Conservation (phyloP, 2,888 invertebrate species). For the Flexamia atlantica region DNA sequence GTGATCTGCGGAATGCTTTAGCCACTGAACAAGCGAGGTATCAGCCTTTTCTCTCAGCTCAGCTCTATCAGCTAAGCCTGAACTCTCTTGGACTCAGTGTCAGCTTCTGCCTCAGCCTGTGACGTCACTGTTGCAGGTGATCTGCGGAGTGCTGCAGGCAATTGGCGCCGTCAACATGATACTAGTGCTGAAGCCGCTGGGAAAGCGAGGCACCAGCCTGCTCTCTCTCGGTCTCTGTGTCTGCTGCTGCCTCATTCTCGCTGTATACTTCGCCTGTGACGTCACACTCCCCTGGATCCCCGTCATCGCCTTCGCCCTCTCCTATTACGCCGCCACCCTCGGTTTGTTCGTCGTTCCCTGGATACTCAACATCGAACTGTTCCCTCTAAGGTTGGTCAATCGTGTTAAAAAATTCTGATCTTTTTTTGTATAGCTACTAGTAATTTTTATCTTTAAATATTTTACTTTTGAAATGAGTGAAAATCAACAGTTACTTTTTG, state of each 20-base stretch:
- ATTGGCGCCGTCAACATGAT: background rate
- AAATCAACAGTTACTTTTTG: too few relatives aligned
- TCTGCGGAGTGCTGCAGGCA: conserved; percentile 1
- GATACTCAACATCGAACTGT: conserved; percentile 47
- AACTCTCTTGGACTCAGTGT: conserved; percentile 53
- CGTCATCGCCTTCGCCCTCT: conserved; percentile 77
- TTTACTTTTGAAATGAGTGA: too few relatives aligned
- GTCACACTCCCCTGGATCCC: conserved; percentile 65
- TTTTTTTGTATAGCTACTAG: too few relatives aligned
- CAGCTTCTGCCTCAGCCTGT: conserved; percentile 53
- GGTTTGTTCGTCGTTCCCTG: conserved; percentile 71
- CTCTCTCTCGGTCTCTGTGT: conserved; percentile 53
- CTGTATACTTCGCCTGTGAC: conserved; percentile 69
- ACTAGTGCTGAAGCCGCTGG: conserved; percentile 33
- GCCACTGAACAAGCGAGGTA: conserved; percentile 59
- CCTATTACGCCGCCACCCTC: conserved; percentile 75
- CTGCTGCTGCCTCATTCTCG: conserved; percentile 52
- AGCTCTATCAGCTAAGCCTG: too few relatives aligned
- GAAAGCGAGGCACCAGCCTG: conserved; percentile 63
- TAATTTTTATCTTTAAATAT: background rate
- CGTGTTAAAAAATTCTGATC: background rate
- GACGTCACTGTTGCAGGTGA: conserved; percentile 5
- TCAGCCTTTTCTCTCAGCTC: too few relatives aligned
- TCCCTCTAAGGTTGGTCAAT: conserved; percentile 44
- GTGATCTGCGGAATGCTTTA: too few relatives aligned